phyloP scores from a whole-genome alignment of 2,113 vertebrate genomes.

The Miniopterus natalensis region DNA sequence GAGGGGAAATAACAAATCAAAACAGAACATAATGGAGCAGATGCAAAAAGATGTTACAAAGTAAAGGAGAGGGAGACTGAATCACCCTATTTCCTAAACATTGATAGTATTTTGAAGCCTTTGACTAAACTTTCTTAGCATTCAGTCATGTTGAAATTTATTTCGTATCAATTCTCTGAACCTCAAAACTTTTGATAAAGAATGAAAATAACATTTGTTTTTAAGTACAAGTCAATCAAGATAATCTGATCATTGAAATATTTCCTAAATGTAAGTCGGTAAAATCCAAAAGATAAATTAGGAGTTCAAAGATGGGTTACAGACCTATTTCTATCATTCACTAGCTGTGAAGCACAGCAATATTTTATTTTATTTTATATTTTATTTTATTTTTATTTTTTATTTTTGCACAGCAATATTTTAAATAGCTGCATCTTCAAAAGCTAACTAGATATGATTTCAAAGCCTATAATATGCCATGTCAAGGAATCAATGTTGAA shows the following conservation, averaged over 20 bases:
- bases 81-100: not conserved
- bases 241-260: not conserved
- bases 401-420: not conserved
- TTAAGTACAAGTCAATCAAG: not conserved
- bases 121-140: not conserved
- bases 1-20: not conserved
- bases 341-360: not conserved
- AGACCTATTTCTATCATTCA: not conserved
- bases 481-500: not conserved
- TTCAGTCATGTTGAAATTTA: not conserved
- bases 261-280: not conserved
- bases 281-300: not conserved
- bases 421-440: not conserved
- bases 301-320: not conserved
- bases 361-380: not conserved
- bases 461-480: not conserved
- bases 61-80: not conserved
- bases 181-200: conserved; percentile 5
- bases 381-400: no score
- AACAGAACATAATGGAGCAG: not conserved
- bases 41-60: not conserved
- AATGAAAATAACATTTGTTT: not conserved
- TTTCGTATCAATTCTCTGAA: not conserved
- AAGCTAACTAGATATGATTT: not conserved
- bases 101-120: not conserved